Evolutionary conservation across 2,888 invertebrate species (phyloP), one percentile per base, ranked within the genome.

Genomic region (Pristionchus japonicus): DNA sequence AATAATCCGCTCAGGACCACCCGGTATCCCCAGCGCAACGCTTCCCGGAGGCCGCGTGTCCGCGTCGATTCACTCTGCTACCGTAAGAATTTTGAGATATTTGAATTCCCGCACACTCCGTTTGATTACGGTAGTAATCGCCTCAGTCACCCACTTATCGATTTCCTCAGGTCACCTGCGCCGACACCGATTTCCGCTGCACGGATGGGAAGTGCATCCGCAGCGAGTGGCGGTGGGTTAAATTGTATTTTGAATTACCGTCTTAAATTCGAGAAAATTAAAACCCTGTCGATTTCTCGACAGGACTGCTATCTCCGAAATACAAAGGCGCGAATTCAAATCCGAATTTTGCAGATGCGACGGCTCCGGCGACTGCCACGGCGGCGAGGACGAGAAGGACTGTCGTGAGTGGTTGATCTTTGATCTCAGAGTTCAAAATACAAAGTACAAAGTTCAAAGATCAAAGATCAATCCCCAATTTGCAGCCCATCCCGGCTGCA

Each of bases 401-500:
- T 94, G 94, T 91, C 93, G 93, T 93, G 80, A 91, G 93, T 92
- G 47, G 31, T 47, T 43, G 82, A 83, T 34, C 82, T 83, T 80
- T 80, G 43, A 15, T 80, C 80, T 80, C 17, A 52, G 40, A 61
- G 37, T 9, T n/a, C 31, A 49, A 74, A 86, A 6, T 49, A 31
- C 47, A 74, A 31, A 15, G 13, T 57, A 77, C 47, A 47, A 88
- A 84, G 57, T 67, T 80, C 77, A 61, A 57, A 86, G 64, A 49
- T 37, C 80, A 34, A 40, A n/a, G n/a, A n/a, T n/a, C n/a, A n/a
- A n/a, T n/a, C n/a, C n/a, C n/a, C n/a, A n/a, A 11, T n/a, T 95
- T 96, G 88, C 96, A 98, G 98, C 97, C 89, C 97, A 98, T 87
- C 98, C 98, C 49, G 97, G 98, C 94, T 98, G 98, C 95, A 97